Percentiles rank a stretch among this genome's conserved stretches.
phyloP scores from a whole-genome alignment of 2,888 invertebrate genomes.

The Ormyrus nitidulus region DNA sequence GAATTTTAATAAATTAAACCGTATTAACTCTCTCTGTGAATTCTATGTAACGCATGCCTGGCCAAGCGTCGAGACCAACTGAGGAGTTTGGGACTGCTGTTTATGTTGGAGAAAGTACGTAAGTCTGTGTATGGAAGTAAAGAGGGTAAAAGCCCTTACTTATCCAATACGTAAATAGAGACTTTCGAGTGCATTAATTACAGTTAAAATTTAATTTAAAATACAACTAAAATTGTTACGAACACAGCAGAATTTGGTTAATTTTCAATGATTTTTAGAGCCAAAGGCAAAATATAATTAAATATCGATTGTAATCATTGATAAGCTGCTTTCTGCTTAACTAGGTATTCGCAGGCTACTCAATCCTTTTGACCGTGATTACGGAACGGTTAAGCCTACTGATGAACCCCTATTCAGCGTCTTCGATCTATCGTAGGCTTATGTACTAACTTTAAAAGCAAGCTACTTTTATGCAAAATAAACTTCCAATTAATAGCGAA shows the following conservation, averaged over 20 bases:
- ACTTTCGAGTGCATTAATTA: slow-evolving; percentile 30
- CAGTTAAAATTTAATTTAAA: slow-evolving; percentile 21
- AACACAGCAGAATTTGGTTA: neutral
- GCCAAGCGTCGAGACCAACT: slow-evolving; percentile 20
- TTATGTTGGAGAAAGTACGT: slow-evolving; percentile 47
- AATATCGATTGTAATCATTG: slow-evolving; percentile 48
- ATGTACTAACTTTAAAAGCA: slow-evolving; percentile 24
- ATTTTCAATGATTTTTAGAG: neutral
- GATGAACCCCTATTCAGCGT: slow-evolving; percentile 66
- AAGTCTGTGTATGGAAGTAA: slow-evolving; percentile 34
- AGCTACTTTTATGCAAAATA: slow-evolving; percentile 14
- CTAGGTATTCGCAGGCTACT: slow-evolving; percentile 51
- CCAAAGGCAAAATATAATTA: slow-evolving; percentile 35
- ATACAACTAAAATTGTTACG: neutral
- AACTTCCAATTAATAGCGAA: neutral
- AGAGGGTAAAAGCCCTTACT: slow-evolving; percentile 46
- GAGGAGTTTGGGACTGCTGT: slow-evolving; percentile 45
- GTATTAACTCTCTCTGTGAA: slow-evolving; percentile 28
- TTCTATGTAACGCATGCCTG: slow-evolving; percentile 26
- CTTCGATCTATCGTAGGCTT: slow-evolving; percentile 52
- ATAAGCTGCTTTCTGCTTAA: slow-evolving; percentile 52
- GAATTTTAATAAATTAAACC: slow-evolving; percentile 44
- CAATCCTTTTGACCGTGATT: slow-evolving; percentile 56
- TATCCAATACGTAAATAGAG: slow-evolving; percentile 36
- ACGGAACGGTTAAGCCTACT: slow-evolving; percentile 52